These are phyloP conservation scores for Drosophila birchii DNA, from an alignment of 2,888 invertebrate genomes.

Conservation along the genomic window DNA sequence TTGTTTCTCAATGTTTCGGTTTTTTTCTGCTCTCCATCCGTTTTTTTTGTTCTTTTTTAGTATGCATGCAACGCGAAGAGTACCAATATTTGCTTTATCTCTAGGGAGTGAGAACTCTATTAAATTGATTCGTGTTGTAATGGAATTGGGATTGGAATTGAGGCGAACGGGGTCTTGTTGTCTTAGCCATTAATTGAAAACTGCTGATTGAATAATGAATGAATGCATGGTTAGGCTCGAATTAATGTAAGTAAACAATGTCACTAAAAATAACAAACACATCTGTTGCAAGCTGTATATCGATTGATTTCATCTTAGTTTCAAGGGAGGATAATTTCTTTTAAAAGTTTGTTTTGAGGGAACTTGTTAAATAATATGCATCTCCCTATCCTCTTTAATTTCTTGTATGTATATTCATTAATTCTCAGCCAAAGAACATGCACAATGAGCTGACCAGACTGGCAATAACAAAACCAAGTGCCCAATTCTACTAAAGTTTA, in stretches of 20 bases:
- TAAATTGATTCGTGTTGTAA: constrained; percentile 47
- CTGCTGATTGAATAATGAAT: constrained; percentile 44
- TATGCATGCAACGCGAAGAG: constrained; percentile 30
- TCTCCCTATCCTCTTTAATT: neutral
- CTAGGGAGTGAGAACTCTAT: constrained; percentile 37
- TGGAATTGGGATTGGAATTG: constrained; percentile 31
- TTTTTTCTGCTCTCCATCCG: neutral
- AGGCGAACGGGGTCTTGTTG: constrained; percentile 26
- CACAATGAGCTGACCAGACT: constrained; percentile 6
- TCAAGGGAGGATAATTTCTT: neutral
- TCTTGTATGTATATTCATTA: constrained; percentile 22
- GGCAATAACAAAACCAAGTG: constrained; percentile 42
- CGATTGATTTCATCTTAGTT: neutral
- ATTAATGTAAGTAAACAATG: constrained; percentile 23
- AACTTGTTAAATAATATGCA: neutral
- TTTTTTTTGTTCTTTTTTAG: constrained; percentile 1
- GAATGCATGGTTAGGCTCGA: constrained; percentile 30
- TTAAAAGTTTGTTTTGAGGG: neutral
- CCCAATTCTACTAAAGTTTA: constrained; percentile 51
- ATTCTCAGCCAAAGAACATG: neutral
- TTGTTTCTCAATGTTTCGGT: constrained; percentile 24
- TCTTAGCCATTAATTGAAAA: constrained; percentile 46
- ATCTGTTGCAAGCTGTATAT: neutral
- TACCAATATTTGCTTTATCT: constrained; percentile 38
- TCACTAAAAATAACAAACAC: constrained; percentile 7